Conservation (phyloP, 1,140 invertebrate genomes). For the Telenomus remus region DNA sequence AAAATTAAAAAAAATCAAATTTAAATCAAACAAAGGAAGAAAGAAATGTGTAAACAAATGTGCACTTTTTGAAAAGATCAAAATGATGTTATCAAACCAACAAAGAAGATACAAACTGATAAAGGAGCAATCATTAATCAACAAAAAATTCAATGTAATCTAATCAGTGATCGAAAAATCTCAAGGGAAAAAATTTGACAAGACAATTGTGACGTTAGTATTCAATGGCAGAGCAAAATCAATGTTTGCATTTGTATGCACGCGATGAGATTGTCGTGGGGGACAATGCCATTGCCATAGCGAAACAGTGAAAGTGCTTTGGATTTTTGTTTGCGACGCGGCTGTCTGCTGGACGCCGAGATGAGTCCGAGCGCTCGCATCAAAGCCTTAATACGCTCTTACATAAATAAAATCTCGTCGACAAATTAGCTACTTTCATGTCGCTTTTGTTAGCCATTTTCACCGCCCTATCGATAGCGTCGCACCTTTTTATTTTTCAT, state of each 20-base stretch:
- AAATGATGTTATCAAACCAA: too few relatives aligned
- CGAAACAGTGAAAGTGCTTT: constrained; percentile 74
- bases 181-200: too few relatives aligned
- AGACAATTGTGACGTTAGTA: not conserved
- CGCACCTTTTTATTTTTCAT: not conserved
- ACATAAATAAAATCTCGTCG: constrained; percentile 34
- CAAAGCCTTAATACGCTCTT: constrained; percentile 33
- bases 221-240: constrained; percentile 9
- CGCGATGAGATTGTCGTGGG: constrained; percentile 60
- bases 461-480: too few relatives aligned
- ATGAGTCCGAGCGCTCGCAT: constrained; percentile 24
- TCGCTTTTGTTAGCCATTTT: not conserved
- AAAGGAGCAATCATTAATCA: too few relatives aligned
- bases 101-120: too few relatives aligned
- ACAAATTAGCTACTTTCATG: constrained; percentile 30
- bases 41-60: too few relatives aligned
- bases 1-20: too few relatives aligned
- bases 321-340: constrained; percentile 66
- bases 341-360: constrained; percentile 49
- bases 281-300: constrained; percentile 75
- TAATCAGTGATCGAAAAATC: too few relatives aligned
- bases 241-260: constrained; percentile 61
- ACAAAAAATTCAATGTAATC: too few relatives aligned
- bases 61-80: too few relatives aligned
- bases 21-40: too few relatives aligned